These are phyloP conservation scores for Mesorhabditis belari DNA, from an alignment of 2,888 invertebrate species.

Conservation along the genomic window DNA sequence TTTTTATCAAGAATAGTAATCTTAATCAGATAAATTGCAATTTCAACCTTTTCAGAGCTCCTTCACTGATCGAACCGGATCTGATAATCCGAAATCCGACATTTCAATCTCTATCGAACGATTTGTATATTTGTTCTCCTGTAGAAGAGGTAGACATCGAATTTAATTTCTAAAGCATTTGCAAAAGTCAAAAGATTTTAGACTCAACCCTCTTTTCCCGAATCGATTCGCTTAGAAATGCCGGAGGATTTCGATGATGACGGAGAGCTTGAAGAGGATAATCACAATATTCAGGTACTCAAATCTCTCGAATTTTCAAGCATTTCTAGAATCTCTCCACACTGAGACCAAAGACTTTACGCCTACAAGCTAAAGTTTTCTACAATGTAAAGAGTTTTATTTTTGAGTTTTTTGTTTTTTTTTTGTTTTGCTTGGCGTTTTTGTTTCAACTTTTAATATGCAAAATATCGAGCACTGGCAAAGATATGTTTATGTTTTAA, in stretches of 20 bases:
- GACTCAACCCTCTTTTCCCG: background rate
- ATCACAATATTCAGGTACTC: background rate
- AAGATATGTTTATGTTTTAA: too few species aligned
- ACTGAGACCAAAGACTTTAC: too few species aligned
- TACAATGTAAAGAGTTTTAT: too few species aligned
- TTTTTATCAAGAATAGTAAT: too few species aligned
- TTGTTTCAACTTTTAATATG: too few species aligned
- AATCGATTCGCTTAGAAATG: background rate
- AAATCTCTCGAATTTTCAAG: background rate
- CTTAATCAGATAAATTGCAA: background rate
- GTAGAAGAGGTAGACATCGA: slow-evolving; percentile 12
- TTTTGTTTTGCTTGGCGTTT: too few species aligned
- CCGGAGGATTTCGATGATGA: background rate
- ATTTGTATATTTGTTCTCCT: slow-evolving; percentile 14
- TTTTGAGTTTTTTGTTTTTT: too few species aligned
- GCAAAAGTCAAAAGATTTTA: background rate
- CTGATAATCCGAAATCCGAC: slow-evolving; percentile 31
- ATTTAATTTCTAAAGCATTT: too few species aligned
- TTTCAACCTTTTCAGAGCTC: background rate
- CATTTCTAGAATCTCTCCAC: too few species aligned
- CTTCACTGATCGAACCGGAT: slow-evolving; percentile 10
- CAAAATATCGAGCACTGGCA: too few species aligned
- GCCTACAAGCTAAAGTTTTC: too few species aligned
- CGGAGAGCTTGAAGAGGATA: background rate
- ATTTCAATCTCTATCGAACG: slow-evolving; percentile 28